phyloP scores from a whole-genome alignment of 2,888 invertebrate genomes.

The Gisinianus flammeolus region DNA sequence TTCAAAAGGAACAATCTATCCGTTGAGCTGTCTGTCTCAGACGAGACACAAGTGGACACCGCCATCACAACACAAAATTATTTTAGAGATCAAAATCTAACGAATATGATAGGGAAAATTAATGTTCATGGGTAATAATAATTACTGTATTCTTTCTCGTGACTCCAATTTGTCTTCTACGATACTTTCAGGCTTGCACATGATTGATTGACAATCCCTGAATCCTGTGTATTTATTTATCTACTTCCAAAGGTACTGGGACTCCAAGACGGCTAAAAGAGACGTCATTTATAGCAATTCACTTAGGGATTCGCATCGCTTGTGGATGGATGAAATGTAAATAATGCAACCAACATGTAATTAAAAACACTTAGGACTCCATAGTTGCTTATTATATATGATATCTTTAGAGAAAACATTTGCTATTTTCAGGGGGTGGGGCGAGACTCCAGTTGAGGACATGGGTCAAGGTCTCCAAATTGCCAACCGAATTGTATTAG shows the following conservation, averaged over 20 bases:
- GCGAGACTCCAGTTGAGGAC: constrained; percentile 40
- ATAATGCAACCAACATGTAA: not conserved
- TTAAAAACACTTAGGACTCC: not conserved
- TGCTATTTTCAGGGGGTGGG: constrained; percentile 52
- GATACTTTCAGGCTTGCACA: too few relatives aligned
- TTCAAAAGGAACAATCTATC: constrained; percentile 42
- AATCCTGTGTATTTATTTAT: too few relatives aligned
- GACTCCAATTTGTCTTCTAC: too few relatives aligned
- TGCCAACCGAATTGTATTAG: constrained; percentile 51
- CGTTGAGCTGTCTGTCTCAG: constrained; percentile 48
- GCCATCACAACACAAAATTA: constrained; percentile 48
- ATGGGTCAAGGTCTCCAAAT: constrained; percentile 55
- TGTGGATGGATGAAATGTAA: constrained; percentile 59
- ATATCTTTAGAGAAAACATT: not conserved
- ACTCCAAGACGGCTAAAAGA: constrained; percentile 40
- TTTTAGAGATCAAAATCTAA: constrained; percentile 45
- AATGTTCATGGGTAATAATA: constrained; percentile 54
- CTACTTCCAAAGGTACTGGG: constrained; percentile 52
- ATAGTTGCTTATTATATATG: not conserved
- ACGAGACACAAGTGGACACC: constrained; percentile 56
- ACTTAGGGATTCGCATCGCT: constrained; percentile 44
- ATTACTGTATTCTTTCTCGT: too few relatives aligned
- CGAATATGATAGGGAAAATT: constrained; percentile 47
- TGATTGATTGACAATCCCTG: too few relatives aligned
- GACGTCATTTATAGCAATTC: constrained; percentile 44